Conservation (phyloP, 2,113 vertebrate species). For the Diadophis punctatus region DNA sequence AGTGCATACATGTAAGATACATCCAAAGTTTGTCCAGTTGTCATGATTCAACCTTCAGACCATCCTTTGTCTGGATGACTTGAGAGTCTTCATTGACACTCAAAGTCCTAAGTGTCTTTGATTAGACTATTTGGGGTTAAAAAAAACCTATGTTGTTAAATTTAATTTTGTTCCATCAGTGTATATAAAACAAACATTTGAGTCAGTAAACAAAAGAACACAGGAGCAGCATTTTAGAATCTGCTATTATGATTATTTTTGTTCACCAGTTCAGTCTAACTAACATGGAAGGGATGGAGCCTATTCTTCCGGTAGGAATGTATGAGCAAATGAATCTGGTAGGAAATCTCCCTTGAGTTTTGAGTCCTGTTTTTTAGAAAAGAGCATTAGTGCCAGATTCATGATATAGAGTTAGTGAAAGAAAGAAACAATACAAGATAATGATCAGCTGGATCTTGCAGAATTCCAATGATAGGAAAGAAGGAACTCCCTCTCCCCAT, state of each 20-base stretch:
- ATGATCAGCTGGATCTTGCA: not conserved
- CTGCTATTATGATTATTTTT: not conserved
- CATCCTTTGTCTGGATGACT: not conserved
- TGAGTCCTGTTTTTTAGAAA: not conserved
- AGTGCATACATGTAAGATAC: not conserved
- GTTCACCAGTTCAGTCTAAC: not conserved
- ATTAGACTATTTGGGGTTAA: not conserved
- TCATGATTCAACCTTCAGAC: not conserved
- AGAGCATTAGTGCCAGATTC: not conserved
- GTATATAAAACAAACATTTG: not conserved
- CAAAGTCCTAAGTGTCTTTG: not conserved
- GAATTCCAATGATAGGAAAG: not conserved
- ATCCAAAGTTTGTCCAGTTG: not conserved
- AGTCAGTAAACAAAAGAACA: not conserved
- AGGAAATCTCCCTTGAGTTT: not conserved
- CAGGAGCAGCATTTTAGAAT: not conserved
- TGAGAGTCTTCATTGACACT: not conserved
- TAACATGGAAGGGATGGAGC: not conserved
- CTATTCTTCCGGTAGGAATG: not conserved
- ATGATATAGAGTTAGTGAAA: not conserved
- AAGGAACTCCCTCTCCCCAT: not conserved
- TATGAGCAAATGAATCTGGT: not conserved
- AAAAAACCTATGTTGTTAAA: not conserved
- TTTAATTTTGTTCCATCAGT: not conserved
- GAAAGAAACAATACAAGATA: not conserved